These are phyloP conservation scores for Noctuana brunneofusca DNA, from an alignment of 2,888 invertebrate genomes.

Conservation along the genomic window DNA sequence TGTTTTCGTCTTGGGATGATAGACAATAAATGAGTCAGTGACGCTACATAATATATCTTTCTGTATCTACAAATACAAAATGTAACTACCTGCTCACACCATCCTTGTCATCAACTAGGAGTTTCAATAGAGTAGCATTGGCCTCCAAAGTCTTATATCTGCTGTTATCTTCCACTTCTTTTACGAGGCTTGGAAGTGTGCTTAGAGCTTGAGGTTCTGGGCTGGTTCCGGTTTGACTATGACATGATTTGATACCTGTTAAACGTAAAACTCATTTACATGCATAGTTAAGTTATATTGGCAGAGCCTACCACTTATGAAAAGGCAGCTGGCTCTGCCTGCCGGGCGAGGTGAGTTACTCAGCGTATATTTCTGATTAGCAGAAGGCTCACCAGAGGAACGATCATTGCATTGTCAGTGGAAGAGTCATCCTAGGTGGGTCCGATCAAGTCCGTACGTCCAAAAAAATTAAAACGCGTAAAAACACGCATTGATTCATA, in stretches of 20 bases:
- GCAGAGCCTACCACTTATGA: no score
- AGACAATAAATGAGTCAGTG: no score
- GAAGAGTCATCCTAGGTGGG: no score
- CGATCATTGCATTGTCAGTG: no score
- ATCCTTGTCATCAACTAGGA: constrained; percentile 72
- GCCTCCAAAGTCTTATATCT: constrained; percentile 77
- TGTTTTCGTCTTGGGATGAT: no score
- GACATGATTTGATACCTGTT: constrained; percentile 55
- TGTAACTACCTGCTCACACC: constrained; percentile 71
- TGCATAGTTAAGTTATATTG: not conserved
- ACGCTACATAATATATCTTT: not conserved
- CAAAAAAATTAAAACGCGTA: no score
- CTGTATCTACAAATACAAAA: not conserved
- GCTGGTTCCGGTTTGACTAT: constrained; percentile 44
- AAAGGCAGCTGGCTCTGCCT: no score
- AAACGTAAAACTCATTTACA: constrained; percentile 25
- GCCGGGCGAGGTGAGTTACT: no score
- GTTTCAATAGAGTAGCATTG: constrained; percentile 72
- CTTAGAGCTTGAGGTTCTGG: constrained; percentile 34
- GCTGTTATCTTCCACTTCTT: constrained; percentile 76
- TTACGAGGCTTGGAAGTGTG: constrained; percentile 60
- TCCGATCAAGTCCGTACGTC: no score
- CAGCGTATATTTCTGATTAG: no score
- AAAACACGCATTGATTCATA: no score
- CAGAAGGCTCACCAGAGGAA: no score